Evolutionary conservation across 2,888 invertebrate species (phyloP), one percentile per base, ranked within the genome.

Genomic region (Anthophora plumipes): DNA sequence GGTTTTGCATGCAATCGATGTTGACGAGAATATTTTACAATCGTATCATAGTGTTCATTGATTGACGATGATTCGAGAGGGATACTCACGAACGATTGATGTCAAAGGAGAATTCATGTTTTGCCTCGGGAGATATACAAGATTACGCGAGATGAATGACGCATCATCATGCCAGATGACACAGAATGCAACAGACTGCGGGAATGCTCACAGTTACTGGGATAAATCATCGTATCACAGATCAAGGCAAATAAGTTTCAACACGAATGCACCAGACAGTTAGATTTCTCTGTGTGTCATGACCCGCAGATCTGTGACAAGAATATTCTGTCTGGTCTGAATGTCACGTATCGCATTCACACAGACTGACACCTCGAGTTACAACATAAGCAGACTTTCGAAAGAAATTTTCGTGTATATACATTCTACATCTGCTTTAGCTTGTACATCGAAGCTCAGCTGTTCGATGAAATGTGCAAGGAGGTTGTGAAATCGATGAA

Each of bases 81-180:
- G n/a, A n/a, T n/a, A 43, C 9, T 8, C 11, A 11, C 39, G 22
- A 25, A 37, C 57, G 31, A 8, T 20, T 8, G n/a, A 5, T 9
- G 12, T 11, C 41, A 11, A 17, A 31, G 9, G 48, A 31, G 41
- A 20, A 41, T 55, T 12, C 39, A n/a, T 50, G 1, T 46, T n/a
- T 59, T 48, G 55, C 25, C 7, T 31, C 5, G 25, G 22, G 52
- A 31, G 54, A 60, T 22, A 22, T 37, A n/a, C 25, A 22, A 14
- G 70, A 77, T 72, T 67, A n/a, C 25, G 7, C 17, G 12, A 39
- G 14, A 67, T 50, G 77, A 68, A 68, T 77, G 74, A 68, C 31
- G 5, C 12, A 4, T 4, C 4, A 9, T n/a, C 39, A 17, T 1
- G 20, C 1, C 14, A 14, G 31, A 37, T 68, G 37, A 37, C 31